Percentiles rank a stretch among this genome's conserved stretches.
Conservation (phyloP, 2,888 invertebrate species). For the Lucinisca nassula region DNA sequence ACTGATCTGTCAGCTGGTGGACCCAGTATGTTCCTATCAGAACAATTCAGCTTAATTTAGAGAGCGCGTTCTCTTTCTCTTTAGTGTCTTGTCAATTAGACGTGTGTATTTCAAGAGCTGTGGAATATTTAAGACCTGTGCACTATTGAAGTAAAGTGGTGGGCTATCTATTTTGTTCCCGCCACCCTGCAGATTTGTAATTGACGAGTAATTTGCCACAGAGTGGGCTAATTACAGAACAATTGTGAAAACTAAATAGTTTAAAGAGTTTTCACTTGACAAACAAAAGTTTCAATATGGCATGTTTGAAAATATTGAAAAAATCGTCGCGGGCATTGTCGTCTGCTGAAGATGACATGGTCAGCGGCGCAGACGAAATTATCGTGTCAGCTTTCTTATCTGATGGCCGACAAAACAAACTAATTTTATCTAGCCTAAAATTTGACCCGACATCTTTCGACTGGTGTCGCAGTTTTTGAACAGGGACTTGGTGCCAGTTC, state of each 20-base stretch:
- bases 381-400: neutral
- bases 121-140: neutral
- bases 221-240: neutral
- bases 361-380: neutral
- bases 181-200: neutral
- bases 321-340: neutral
- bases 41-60: too few species aligned
- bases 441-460: too few species aligned
- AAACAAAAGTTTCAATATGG: neutral
- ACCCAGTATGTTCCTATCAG: too few species aligned
- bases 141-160: neutral
- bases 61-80: too few species aligned
- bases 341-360: neutral
- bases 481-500: too few species aligned
- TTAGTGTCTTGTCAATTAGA: neutral
- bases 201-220: slow-evolving; percentile 15
- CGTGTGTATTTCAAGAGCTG: neutral
- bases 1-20: too few species aligned
- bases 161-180: neutral
- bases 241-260: neutral
- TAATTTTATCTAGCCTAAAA: too few species aligned
- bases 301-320: neutral
- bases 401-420: neutral
- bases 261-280: neutral
- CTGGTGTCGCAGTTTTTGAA: too few species aligned